A percentile compares a stretch with the other conserved stretches of the same genome.
Conservation (phyloP, 2,888 invertebrate species). For the Saturnia pavonia region DNA sequence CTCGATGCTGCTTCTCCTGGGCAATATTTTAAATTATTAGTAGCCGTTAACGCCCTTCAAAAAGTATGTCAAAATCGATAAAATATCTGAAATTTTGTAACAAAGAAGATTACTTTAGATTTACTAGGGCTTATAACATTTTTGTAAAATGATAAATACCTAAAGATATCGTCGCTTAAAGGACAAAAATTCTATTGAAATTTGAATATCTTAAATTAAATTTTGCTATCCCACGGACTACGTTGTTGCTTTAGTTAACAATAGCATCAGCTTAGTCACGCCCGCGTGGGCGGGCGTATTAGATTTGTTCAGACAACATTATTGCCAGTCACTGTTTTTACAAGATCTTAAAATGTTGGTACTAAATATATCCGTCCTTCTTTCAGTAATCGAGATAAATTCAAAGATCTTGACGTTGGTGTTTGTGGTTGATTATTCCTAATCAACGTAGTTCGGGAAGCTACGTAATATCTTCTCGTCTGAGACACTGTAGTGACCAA, state of each 20-base stretch:
- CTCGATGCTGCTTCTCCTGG: too few species aligned
- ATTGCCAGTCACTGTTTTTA: neutral
- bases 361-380: neutral
- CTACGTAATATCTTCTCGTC: too few species aligned
- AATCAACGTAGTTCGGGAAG: too few species aligned
- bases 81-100: neutral
- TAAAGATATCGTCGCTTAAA: neutral
- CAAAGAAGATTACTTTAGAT: neutral
- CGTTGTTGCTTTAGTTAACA: constrained; percentile 7
- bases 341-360: neutral
- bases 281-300: constrained; percentile 1
- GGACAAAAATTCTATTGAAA: neutral
- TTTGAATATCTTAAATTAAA: constrained; percentile 1
- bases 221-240: neutral
- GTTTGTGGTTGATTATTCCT: neutral
- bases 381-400: neutral
- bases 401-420: neutral
- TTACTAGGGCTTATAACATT: neutral
- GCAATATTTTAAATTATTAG: too few species aligned
- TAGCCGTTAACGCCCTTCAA: neutral
- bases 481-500: too few species aligned
- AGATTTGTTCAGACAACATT: neutral
- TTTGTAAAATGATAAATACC: neutral
- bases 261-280: constrained; percentile 8
- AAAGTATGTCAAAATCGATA: too few species aligned